These are phyloP conservation scores for Odontocerum albicorne DNA, from an alignment of 2,888 invertebrate species.

Conservation along the genomic window DNA sequence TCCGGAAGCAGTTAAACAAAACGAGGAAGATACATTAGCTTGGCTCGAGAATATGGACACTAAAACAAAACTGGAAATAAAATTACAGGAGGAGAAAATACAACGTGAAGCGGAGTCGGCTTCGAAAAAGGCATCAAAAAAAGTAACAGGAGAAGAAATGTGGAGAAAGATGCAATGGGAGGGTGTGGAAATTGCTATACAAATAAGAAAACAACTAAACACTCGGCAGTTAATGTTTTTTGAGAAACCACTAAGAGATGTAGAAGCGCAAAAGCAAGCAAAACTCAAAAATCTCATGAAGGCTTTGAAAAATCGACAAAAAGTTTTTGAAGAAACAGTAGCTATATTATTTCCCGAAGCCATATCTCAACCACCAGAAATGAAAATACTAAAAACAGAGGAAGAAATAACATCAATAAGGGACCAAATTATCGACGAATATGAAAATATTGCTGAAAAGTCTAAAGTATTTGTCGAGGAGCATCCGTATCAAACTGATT, in stretches of 20 bases:
- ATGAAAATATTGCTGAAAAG: slow-evolving; percentile 42
- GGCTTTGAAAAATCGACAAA: slow-evolving; percentile 59
- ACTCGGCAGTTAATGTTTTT: slow-evolving; percentile 61
- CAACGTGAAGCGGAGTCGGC: slow-evolving; percentile 57
- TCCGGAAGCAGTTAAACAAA: slow-evolving; percentile 45
- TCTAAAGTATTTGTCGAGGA: slow-evolving; percentile 49
- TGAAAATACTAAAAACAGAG: slow-evolving; percentile 50
- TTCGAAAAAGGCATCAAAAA: slow-evolving; percentile 47
- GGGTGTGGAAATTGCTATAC: slow-evolving; percentile 64
- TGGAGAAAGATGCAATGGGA: slow-evolving; percentile 67
- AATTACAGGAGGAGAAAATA: slow-evolving; percentile 48
- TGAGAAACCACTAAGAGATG: slow-evolving; percentile 60
- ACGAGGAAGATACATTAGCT: slow-evolving; percentile 44
- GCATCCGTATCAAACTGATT: slow-evolving; percentile 53
- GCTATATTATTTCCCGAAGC: slow-evolving; percentile 64
- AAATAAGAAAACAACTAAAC: slow-evolving; percentile 64
- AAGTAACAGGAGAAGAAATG: slow-evolving; percentile 54
- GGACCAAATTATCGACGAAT: slow-evolving; percentile 48
- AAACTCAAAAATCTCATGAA: slow-evolving; percentile 61
- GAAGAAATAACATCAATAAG: slow-evolving; percentile 49
- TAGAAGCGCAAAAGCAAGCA: slow-evolving; percentile 59
- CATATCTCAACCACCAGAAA: slow-evolving; percentile 51
- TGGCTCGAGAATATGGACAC: slow-evolving; percentile 4
- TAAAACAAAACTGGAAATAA: slow-evolving; percentile 6
- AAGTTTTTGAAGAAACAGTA: slow-evolving; percentile 67